Percentiles rank a stretch among this genome's conserved stretches.
These are phyloP conservation scores for Trachelus iudaicus DNA, from an alignment of 2,888 invertebrate species.

Conservation along the genomic window DNA sequence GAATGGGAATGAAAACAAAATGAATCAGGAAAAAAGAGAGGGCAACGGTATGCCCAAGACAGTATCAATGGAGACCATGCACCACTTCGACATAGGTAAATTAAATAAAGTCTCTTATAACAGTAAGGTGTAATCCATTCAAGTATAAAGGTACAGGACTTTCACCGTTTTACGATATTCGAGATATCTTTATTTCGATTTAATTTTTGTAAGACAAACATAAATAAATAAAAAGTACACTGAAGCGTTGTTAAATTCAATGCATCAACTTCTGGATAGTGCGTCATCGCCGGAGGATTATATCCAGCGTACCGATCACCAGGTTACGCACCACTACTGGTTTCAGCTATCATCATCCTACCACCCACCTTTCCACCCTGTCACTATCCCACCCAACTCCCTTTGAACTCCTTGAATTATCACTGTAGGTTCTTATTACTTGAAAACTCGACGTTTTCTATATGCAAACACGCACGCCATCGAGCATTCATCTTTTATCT, in stretches of 20 bases:
- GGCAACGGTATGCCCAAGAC: neutral
- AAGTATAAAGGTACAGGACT: slow-evolving; percentile 38
- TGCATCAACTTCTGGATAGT: slow-evolving; percentile 42
- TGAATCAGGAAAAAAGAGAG: neutral
- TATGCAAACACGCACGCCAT: slow-evolving; percentile 12
- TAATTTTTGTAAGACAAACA: slow-evolving; percentile 51
- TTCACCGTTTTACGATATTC: slow-evolving; percentile 45
- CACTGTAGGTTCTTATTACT: neutral
- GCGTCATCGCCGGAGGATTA: slow-evolving; percentile 21
- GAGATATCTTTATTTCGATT: slow-evolving; percentile 44
- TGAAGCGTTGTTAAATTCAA: slow-evolving; percentile 51
- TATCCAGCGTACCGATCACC: slow-evolving; percentile 23
- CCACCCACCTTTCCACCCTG: slow-evolving; percentile 13
- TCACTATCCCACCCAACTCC: neutral
- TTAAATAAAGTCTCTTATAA: neutral
- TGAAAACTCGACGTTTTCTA: slow-evolving; percentile 10
- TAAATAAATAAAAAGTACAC: slow-evolving; percentile 60
- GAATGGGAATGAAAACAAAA: neutral
- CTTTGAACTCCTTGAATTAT: neutral
- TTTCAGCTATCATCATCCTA: slow-evolving; percentile 5
- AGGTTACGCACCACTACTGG: slow-evolving; percentile 25
- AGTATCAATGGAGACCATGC: slow-evolving; percentile 15
- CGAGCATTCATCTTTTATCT: neutral
- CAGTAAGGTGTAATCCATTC: neutral
- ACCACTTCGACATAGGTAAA: slow-evolving; percentile 7